Evolutionary conservation across 1,140 invertebrate species (phyloP).

Genomic region (Atta cephalotes): DNA sequence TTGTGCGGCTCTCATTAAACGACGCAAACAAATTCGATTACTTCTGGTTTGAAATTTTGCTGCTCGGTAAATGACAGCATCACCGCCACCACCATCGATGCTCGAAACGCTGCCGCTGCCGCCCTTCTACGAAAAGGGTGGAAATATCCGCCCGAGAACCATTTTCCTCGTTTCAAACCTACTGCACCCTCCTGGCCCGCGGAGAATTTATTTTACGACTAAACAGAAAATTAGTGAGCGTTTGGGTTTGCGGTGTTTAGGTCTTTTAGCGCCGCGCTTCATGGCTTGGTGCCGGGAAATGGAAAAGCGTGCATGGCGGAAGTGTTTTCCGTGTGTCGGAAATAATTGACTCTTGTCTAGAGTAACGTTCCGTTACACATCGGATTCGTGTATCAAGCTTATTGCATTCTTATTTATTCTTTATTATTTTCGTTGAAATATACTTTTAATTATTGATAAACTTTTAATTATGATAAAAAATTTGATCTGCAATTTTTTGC

Average conservation of each 20-base stretch:
- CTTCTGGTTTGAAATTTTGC: constrained; percentile 85
- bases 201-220: constrained; percentile 85
- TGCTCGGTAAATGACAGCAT: constrained; percentile 79
- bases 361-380: constrained; percentile 7
- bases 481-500: constrained; percentile 2
- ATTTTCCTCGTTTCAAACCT: constrained; percentile 81
- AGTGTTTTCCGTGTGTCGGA: constrained; percentile 51
- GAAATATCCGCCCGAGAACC: constrained; percentile 78
- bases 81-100: constrained; percentile 69
- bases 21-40: constrained; percentile 86
- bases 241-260: constrained; percentile 83
- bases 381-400: neutral
- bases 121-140: constrained; percentile 70
- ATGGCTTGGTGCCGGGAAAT: constrained; percentile 53
- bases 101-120: constrained; percentile 53
- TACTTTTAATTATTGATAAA: neutral
- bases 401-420: constrained; percentile 3
- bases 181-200: constrained; percentile 34
- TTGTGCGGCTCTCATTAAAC: constrained; percentile 85
- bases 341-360: constrained; percentile 67
- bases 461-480: neutral
- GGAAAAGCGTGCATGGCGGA: constrained; percentile 16
- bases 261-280: constrained; percentile 70
- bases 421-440: neutral
- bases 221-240: constrained; percentile 86